Base-by-base conservation (phyloP, 2,797 vertebrate genomes). In the Galago senegalensis region DNA sequence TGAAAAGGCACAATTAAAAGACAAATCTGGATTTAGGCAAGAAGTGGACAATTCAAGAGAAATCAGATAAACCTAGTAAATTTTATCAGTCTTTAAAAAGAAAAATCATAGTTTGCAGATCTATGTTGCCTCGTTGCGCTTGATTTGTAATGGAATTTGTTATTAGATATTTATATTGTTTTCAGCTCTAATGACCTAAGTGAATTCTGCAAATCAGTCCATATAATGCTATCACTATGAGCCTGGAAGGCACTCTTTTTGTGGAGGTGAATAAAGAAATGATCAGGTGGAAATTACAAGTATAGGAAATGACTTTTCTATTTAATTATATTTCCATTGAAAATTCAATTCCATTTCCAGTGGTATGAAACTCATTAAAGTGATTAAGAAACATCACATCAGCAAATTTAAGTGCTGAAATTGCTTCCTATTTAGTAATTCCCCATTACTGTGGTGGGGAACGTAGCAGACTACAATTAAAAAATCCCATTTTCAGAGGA, bases 311-410 rank as follows among this genome's bases (percentile, higher is more conserved):
- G 46, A 21, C 56, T 90, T 93, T 72, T 80, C 89, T 70, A 61
- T 89, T 97, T 91, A 97, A 95, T 56, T 69, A 65, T 72, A 94
- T 37, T 97, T 95, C 75, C 91, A 37, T 25, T 86, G 27, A 60
- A 97, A 94, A 95, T 96, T 96, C 91, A 70, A 90, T 88, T 92
- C 87, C 89, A 92, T 91, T 96, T 95, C 96, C 95, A 92, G 73
- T 81, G 95, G n/a, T 76, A 92, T 95, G 95, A 96, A 95, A 94
- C 95, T 97, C 96, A 97, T 97, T 97, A 96, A 94, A 89, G 87
- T 97, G 96, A 97, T 97, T 97, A 97, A 97, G 95, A 95, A 97
- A 97, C 92, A 97, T 89, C 93, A 95, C 86, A 91, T 96, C 90
- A 97, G 93, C 95, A 96, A 88, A 85, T 89, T 95, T 70, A 96